These are phyloP conservation scores for Eufriesea mexicana DNA, from an alignment of 1,140 invertebrate genomes.

Conservation along the genomic window DNA sequence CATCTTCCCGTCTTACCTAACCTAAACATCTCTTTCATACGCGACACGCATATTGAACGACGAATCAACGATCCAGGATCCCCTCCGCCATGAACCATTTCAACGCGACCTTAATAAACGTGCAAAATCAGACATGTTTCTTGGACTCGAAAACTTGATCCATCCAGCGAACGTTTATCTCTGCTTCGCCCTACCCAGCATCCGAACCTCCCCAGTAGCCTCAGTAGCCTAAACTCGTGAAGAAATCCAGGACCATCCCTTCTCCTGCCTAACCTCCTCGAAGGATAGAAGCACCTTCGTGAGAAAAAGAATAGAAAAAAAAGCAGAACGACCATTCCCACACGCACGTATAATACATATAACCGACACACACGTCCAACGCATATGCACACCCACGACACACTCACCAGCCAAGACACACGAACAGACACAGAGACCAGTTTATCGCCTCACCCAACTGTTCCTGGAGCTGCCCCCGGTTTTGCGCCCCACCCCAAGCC, in stretches of 20 bases:
- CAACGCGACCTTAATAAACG: background rate
- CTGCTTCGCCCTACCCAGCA: background rate
- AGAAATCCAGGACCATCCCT: too few species aligned
- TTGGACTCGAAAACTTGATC: background rate
- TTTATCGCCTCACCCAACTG: conserved; percentile 43
- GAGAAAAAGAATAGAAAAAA: too few species aligned
- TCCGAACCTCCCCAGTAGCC: too few species aligned
- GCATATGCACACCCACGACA: background rate
- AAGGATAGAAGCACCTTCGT: too few species aligned
- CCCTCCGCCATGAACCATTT: background rate
- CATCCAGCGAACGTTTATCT: background rate
- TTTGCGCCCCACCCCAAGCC: conserved; percentile 50
- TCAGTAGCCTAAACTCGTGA: too few species aligned
- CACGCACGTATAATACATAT: background rate
- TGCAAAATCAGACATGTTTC: background rate
- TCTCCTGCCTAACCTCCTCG: too few species aligned
- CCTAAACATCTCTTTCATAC: background rate
- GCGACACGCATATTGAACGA: background rate
- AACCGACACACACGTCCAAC: background rate
- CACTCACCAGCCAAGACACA: background rate
- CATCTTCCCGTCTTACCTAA: background rate
- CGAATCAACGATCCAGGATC: background rate
- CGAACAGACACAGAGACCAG: background rate
- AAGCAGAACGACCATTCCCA: background rate
- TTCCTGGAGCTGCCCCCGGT: conserved; percentile 47